Base-by-base conservation (phyloP, 2,113 vertebrate species). In the Hippolais icterina region DNA sequence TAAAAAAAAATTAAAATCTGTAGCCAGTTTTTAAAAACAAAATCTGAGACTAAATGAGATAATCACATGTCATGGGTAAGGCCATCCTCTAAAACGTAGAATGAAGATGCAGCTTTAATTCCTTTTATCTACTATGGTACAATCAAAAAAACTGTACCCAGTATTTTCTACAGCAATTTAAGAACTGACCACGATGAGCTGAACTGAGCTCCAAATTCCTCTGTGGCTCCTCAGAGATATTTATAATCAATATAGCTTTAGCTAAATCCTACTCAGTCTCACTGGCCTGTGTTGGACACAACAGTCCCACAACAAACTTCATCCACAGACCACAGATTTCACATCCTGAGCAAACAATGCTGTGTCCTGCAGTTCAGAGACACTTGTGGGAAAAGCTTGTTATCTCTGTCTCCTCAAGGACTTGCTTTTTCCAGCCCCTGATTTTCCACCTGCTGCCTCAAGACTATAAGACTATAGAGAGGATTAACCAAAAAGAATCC, bases 51-150 rank as follows among this genome's bases (percentile, higher is more conserved):
- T 37, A 52, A 70, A 37, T 5, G 20, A 74, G 31, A 63, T 14
- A 27, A 79, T 15, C 19, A 18, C 8, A 0, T 2, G 1, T 8
- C 25, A 56, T 5, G 2, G 19, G 7, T 6, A 4, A 74, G 20
- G 11, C 60, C 8, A 27, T 5, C 22, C 47, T 37, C 54, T 68
- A 44, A 61, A 27, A 57, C 7, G 4, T 0, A 17, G 8, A 21
- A 57, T 31, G 17, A 68, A 41, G 23, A 72, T 5, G 20, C 24
- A 60, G 21, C n/a, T 89, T 60, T 47, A 89, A 21, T 54, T 15
- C 33, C 21, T 19, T 9, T 78, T 35, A 46, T 25, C 54, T 35
- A 14, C 39, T 10, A 23, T 2, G 0, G 15, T 12, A 60, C 1
- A 54, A 50, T 11, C 31, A 54, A 27, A 12, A 19, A 24, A 41